Evolutionary conservation across 1,140 invertebrate genomes (phyloP).

Genomic region (Ceratoteleas bidentatus): DNA sequence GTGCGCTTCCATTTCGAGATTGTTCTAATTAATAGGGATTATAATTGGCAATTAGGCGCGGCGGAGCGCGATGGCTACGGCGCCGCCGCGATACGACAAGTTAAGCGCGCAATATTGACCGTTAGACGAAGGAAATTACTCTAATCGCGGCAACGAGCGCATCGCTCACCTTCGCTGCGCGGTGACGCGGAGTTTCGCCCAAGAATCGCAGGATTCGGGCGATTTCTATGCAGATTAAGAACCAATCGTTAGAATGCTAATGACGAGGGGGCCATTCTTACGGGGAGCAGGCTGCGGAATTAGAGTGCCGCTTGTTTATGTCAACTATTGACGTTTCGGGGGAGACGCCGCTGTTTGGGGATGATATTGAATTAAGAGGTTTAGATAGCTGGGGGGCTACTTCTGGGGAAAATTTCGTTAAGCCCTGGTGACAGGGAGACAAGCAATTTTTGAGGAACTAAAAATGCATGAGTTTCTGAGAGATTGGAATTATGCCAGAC

Average conservation of each 20-base stretch:
- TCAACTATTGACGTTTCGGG: slow-evolving; percentile 6
- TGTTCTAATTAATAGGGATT: slow-evolving; percentile 80
- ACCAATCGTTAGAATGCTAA: slow-evolving; percentile 53
- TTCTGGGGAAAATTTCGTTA: no score
- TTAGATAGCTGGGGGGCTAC: no score
- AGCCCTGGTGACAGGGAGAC: no score
- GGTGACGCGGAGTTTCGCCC: no score
- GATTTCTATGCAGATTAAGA: slow-evolving; percentile 56
- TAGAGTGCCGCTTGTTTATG: background rate
- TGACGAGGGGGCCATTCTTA: background rate
- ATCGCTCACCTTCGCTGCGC: background rate
- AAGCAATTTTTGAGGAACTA: no score
- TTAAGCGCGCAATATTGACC: slow-evolving; percentile 63
- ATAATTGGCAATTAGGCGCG: slow-evolving; percentile 78
- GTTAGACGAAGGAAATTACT: slow-evolving; percentile 55
- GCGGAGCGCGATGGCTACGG: slow-evolving; percentile 30
- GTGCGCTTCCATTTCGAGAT: slow-evolving; percentile 74
- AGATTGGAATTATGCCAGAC: no score
- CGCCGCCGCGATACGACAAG: slow-evolving; percentile 45
- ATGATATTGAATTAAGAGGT: no score
- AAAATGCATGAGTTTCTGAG: no score
- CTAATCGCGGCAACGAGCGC: slow-evolving; percentile 32
- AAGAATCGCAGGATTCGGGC: no score
- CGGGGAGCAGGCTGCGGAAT: no score
- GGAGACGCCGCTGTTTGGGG: no score